Evolutionary conservation across 35 echinoderm and acorn worm genomes (phyloP), one percentile per base, ranked within the genome.

Genomic region (Lytechinus pictus): DNA sequence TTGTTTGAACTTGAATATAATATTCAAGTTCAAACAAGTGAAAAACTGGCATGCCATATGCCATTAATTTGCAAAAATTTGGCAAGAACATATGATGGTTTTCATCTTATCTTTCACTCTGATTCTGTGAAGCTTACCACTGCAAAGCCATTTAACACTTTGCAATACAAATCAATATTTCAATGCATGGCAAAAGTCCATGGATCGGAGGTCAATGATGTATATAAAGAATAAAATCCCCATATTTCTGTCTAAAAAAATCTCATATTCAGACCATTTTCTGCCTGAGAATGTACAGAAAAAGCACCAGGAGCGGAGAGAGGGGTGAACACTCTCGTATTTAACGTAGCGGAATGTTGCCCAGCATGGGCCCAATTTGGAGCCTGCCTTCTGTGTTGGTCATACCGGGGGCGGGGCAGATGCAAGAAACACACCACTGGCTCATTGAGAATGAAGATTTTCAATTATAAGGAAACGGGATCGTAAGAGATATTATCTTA

Each of bases 331-430:
- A 52, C 88, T 90, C 52, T 10, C 29, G 88, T 10, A 90, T 90
- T 54, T 90, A 54, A 90, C 88, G 29, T 52, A 52, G 88, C 88
- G 88, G 88, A 90, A 90, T 90, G 52, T 54, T 52, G 52, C 92
- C 92, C 92, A 93, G 92, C 55, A 54, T 54, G 92, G 28, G 92
- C 9, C 92, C 92, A 93, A 54, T 93, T 93, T 93, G 92, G 54
- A 90, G 29, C 88, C 92, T 57, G 27, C 52, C 52, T 93, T 93
- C 92, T 3, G 52, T 92, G 52, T 93, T 57, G 55, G 52, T 93
- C 28, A 93, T 13, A 57, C n/a, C 92, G 52, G 53, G 52, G 92
- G 9, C 92, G 52, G 53, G 52, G 92, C 92, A 55, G 52, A 93
- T 57, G 88, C 52, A 14, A 51, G 88, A 90, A 44, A 90, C 10